A percentile compares a stretch with the other conserved stretches of the same genome.
These are phyloP conservation scores for Catostomus latipinnis DNA, from an alignment of 2,797 vertebrate species.

Conservation along the genomic window DNA sequence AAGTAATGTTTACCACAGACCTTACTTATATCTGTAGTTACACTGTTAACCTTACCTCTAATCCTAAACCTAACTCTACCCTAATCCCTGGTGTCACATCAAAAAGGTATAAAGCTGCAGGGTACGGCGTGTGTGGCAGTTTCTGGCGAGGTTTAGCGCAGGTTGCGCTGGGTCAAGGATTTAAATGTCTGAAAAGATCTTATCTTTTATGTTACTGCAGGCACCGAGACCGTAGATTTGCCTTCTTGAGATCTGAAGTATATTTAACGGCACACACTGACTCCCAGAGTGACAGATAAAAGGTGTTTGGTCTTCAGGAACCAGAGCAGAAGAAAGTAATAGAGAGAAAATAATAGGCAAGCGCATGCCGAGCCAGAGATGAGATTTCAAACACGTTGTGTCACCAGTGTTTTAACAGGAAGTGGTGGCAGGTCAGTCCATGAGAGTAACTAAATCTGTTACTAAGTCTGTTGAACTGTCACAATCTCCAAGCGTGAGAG, in stretches of 20 bases:
- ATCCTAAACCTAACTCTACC: too few species aligned
- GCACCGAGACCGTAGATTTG: constrained; percentile 14
- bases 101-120: constrained; percentile 42
- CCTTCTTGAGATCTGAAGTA: not conserved
- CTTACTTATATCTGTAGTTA: too few species aligned
- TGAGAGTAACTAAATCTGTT: not conserved
- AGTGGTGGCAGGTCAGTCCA: constrained; percentile 1
- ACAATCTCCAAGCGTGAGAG: not conserved
- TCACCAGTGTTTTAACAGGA: constrained; percentile 11
- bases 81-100: constrained; percentile 8
- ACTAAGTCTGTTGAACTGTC: constrained; percentile 5
- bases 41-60: too few species aligned
- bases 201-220: constrained; percentile 31
- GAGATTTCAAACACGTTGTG: not conserved
- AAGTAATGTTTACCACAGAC: too few species aligned
- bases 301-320: constrained; percentile 39
- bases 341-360: not conserved
- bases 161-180: constrained; percentile 45
- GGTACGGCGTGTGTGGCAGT: constrained; percentile 14
- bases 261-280: not conserved
- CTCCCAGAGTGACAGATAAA: constrained; percentile 30
- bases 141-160: constrained; percentile 33
- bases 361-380: constrained; percentile 7
- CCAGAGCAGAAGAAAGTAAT: constrained; percentile 11
- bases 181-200: constrained; percentile 40